Conservation (phyloP, 1,140 invertebrate genomes). For the Halotydeus destructor region DNA sequence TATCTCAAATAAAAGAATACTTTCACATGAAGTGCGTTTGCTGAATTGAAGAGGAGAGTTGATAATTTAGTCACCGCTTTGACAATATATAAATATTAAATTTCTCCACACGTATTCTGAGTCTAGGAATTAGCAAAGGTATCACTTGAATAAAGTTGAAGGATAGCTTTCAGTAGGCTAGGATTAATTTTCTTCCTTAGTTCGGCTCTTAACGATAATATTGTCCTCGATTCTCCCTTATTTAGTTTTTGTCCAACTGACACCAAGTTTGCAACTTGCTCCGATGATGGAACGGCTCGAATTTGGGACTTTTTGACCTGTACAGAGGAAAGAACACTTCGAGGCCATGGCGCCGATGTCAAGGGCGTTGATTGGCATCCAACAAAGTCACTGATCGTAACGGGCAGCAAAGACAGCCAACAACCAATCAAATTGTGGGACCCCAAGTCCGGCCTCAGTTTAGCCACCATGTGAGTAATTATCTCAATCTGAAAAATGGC, state of each 20-base stretch:
- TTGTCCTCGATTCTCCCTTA: constrained; percentile 20
- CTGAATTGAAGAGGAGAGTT: too few species aligned
- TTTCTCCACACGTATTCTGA: too few species aligned
- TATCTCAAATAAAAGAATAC: too few species aligned
- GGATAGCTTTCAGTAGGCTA: constrained; percentile 1
- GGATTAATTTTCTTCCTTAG: constrained; percentile 15
- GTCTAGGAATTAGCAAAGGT: too few species aligned
- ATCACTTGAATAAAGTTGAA: too few species aligned
- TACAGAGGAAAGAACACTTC: constrained; percentile 9
- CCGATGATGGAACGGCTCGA: constrained; percentile 91
- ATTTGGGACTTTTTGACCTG: constrained; percentile 75
- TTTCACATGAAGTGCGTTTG: too few species aligned
- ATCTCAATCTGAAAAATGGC: constrained; percentile 31
- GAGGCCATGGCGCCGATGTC: constrained; percentile 95
- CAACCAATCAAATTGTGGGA: constrained; percentile 99
- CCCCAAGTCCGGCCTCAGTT: constrained; percentile 66
- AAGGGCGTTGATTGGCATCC: constrained; percentile 99
- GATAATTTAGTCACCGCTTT: too few species aligned
- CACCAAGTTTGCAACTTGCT: constrained; percentile 94
- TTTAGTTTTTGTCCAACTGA: constrained; percentile 98
- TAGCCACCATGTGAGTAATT: constrained; percentile 35
- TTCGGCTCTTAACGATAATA: constrained; percentile 6
- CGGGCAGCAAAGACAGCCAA: constrained; percentile 97
- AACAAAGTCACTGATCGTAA: constrained; percentile 82
- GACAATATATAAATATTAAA: too few species aligned